These are phyloP conservation scores for Marcusenius ussheri DNA, from an alignment of 2,113 vertebrate genomes.

Conservation along the genomic window DNA sequence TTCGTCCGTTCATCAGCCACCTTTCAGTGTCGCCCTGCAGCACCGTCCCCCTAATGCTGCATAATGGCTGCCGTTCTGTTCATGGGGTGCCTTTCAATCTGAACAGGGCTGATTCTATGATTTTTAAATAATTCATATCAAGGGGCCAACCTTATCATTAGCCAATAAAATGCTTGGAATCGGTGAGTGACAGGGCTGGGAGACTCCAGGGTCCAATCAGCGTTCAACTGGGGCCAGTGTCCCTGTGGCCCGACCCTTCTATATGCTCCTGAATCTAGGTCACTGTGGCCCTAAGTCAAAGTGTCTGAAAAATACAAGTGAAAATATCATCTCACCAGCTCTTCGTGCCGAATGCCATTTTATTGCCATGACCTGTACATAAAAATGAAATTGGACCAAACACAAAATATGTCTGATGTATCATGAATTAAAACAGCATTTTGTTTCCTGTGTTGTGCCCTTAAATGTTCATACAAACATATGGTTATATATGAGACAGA, in stretches of 20 bases:
- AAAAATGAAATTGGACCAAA: background rate
- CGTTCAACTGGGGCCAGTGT: background rate
- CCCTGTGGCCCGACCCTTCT: background rate
- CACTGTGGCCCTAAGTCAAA: background rate
- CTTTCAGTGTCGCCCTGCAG: background rate
- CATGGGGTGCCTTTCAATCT: background rate
- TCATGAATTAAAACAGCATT: background rate
- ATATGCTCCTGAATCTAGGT: background rate
- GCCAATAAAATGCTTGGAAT: background rate
- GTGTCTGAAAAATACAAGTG: background rate
- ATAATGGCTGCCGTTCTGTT: background rate
- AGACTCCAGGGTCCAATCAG: background rate
- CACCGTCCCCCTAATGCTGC: background rate
- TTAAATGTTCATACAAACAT: background rate
- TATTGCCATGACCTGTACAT: background rate
- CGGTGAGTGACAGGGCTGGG: background rate
- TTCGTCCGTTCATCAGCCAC: background rate
- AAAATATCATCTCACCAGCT: background rate
- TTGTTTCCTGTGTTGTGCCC: background rate
- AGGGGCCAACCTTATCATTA: background rate
- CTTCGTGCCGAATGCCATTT: background rate
- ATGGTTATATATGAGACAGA: background rate
- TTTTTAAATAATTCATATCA: background rate
- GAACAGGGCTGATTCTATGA: background rate
- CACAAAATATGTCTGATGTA: background rate